These are phyloP conservation scores for Danio choprae DNA, from an alignment of 2,797 vertebrate species.

Conservation along the genomic window DNA sequence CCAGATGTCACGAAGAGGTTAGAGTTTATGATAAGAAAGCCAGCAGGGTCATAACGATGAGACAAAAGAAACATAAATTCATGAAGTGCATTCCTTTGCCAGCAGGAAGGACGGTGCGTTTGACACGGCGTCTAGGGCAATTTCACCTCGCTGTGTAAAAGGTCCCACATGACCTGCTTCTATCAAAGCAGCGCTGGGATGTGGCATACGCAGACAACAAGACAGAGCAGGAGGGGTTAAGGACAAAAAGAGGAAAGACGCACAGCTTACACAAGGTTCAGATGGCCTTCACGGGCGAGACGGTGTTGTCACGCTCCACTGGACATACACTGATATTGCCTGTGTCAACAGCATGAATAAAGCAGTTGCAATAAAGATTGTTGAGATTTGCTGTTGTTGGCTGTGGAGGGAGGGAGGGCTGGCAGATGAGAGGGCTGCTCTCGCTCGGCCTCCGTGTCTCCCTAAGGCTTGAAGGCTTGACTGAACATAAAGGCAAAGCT, in stretches of 20 bases:
- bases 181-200: constrained; percentile 64
- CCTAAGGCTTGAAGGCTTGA: constrained; percentile 73
- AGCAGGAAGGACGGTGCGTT: constrained; percentile 62
- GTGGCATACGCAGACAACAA: constrained; percentile 52
- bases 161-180: constrained; percentile 79
- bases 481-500: constrained; percentile 68
- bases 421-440: constrained; percentile 57
- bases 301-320: constrained; percentile 75
- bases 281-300: constrained; percentile 71
- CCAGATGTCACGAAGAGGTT: constrained; percentile 75
- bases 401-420: constrained; percentile 44
- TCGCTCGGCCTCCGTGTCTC: constrained; percentile 57
- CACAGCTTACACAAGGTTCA: constrained; percentile 25
- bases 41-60: constrained; percentile 71
- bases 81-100: constrained; percentile 71
- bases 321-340: constrained; percentile 76
- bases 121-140: constrained; percentile 70
- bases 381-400: constrained; percentile 37
- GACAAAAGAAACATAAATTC: constrained; percentile 77
- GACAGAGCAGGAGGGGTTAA: constrained; percentile 43
- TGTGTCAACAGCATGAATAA: constrained; percentile 81
- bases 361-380: constrained; percentile 80
- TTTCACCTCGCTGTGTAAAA: constrained; percentile 78
- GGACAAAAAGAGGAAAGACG: constrained; percentile 34
- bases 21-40: constrained; percentile 85